Evolutionary conservation across 2,797 vertebrate genomes (phyloP).

Genomic region (Furcifer pardalis): DNA sequence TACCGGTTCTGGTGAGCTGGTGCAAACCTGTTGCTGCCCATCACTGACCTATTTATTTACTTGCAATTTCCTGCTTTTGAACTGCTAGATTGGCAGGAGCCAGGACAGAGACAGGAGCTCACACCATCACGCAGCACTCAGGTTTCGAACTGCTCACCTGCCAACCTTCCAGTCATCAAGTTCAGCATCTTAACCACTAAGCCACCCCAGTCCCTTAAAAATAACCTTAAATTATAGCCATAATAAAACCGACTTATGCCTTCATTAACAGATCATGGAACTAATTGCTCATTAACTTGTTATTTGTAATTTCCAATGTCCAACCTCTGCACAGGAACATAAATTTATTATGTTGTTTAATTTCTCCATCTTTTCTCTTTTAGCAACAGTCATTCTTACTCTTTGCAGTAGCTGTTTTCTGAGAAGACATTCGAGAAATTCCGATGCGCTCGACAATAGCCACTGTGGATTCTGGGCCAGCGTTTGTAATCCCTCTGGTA

Average conservation of each 20-base stretch:
- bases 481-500: conserved; percentile 38
- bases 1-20: too few species aligned
- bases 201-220: too few species aligned
- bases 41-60: too few species aligned
- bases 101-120: too few species aligned
- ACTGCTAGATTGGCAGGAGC: too few species aligned
- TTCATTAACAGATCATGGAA: background rate
- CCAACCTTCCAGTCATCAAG: too few species aligned
- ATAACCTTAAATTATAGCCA: background rate
- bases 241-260: background rate
- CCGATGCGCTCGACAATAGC: background rate
- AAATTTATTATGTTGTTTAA: background rate
- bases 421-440: conserved; percentile 34
- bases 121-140: too few species aligned
- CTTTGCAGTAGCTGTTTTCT: conserved; percentile 12
- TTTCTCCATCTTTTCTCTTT: background rate
- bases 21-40: too few species aligned
- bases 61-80: too few species aligned
- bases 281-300: background rate
- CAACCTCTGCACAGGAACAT: background rate
- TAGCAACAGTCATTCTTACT: conserved; percentile 43
- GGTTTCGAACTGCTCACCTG: too few species aligned
- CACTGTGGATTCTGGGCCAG: background rate
- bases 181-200: too few species aligned
- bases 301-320: background rate